Percentiles rank a stretch among this genome's conserved stretches.
phyloP scores from a whole-genome alignment of 2,113 vertebrate species.

The Tautogolabrus adspersus region DNA sequence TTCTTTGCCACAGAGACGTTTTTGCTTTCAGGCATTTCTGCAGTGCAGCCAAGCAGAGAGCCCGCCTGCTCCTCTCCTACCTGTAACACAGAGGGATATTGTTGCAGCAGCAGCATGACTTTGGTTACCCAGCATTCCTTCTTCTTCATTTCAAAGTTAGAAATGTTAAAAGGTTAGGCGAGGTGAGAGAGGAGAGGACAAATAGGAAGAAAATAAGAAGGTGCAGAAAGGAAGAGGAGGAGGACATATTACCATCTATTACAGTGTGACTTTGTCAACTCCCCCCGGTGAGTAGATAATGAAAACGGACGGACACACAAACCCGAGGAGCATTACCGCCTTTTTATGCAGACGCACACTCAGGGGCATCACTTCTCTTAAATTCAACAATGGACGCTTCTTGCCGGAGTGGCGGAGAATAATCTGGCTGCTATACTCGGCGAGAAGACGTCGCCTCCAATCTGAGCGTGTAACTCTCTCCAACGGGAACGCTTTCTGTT shows the following conservation, averaged over 20 bases:
- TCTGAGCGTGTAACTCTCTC: constrained; percentile 48
- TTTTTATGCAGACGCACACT: neutral
- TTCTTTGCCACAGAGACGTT: constrained; percentile 15
- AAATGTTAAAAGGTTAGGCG: constrained; percentile 44
- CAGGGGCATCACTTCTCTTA: neutral
- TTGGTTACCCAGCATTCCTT: constrained; percentile 65
- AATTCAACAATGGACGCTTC: constrained; percentile 1
- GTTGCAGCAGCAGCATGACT: constrained; percentile 63
- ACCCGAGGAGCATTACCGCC: neutral
- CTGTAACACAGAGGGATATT: constrained; percentile 71
- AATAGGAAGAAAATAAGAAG: constrained; percentile 41
- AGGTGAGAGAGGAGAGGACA: constrained; percentile 27
- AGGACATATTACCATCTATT: constrained; percentile 36
- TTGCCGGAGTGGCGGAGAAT: constrained; percentile 14
- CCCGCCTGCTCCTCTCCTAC: constrained; percentile 36
- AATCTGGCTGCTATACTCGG: constrained; percentile 49
- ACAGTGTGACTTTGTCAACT: constrained; percentile 34
- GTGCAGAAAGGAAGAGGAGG: constrained; percentile 22
- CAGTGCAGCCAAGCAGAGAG: constrained; percentile 57
- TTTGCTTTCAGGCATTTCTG: constrained; percentile 56
- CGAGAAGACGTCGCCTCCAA: constrained; percentile 54
- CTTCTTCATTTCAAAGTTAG: constrained; percentile 63
- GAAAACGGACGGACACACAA: neutral
- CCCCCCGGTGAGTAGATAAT: constrained; percentile 1
- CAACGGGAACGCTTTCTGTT: constrained; percentile 47